Percentiles rank a stretch among this genome's conserved stretches.
phyloP scores from a whole-genome alignment of 2,113 vertebrate genomes.

The Lates calcarifer region DNA sequence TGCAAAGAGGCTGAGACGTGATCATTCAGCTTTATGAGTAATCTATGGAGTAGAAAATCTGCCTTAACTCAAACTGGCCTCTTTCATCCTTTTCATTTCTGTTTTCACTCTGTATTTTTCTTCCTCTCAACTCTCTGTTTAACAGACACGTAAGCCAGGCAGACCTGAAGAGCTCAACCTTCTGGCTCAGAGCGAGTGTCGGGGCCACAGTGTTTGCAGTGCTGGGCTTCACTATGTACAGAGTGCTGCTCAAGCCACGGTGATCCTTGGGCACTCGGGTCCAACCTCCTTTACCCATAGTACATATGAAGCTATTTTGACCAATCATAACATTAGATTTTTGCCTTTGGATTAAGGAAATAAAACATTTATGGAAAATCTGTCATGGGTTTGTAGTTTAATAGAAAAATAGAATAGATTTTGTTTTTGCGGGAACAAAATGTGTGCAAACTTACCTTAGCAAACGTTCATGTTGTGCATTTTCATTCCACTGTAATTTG shows the following conservation, averaged over 20 bases:
- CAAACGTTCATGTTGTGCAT: not conserved
- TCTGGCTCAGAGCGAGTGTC: slow-evolving; percentile 95
- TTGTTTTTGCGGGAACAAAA: not conserved
- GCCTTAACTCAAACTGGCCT: slow-evolving; percentile 24
- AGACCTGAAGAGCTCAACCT: slow-evolving; percentile 93
- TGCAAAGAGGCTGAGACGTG: slow-evolving; percentile 3
- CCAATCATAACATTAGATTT: slow-evolving; percentile 19
- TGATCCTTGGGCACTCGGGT: slow-evolving; percentile 81
- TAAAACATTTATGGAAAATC: not conserved
- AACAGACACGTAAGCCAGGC: slow-evolving; percentile 92
- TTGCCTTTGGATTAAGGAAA: not conserved
- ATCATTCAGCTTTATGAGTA: not conserved
- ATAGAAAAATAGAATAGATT: not conserved
- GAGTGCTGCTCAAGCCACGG: slow-evolving; percentile 91
- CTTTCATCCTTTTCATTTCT: slow-evolving; percentile 62
- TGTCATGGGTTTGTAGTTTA: slow-evolving; percentile 22
- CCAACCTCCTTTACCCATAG: not conserved
- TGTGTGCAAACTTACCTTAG: not conserved
- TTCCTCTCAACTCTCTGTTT: slow-evolving; percentile 59
- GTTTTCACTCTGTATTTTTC: not conserved
- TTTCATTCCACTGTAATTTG: slow-evolving; percentile 27
- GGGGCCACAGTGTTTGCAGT: slow-evolving; percentile 95
- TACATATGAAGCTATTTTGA: slow-evolving; percentile 23
- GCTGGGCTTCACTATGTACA: slow-evolving; percentile 96
- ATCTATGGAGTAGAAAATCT: not conserved